Evolutionary conservation across 1,140 invertebrate genomes (phyloP), one percentile per base, ranked within the genome.

Genomic region (Portunus trituberculatus): DNA sequence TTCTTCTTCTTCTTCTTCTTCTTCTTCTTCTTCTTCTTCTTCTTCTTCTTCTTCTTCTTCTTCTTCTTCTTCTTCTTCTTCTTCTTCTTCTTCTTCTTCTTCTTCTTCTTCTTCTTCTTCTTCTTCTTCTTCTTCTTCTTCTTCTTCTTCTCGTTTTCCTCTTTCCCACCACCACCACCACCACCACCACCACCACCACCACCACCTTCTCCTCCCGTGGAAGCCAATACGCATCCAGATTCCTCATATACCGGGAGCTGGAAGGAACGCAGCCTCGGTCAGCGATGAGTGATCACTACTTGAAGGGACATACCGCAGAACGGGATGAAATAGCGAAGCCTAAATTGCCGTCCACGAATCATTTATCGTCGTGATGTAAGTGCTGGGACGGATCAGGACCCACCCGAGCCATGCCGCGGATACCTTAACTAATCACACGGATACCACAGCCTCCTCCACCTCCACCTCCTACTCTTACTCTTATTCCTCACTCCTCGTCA

Each of bases 401-500:
- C 67, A 20, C 12, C 46, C 46, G 46, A 59, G 46, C 89, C 89
- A 91, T 91, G 59, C 89, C 46, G 25, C 48, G 25, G 89, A 91
- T 91, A 91, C 89, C 89, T 45, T 59, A 91, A 91, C 48, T 91
- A 91, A 91, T 91, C 89, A 91, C 89, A 59, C 46, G 48, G 89
- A 91, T 91, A 59, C 89, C 89, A 59, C 46, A 46, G 12, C 32
- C 89, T 52, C 48, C n/a, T 46, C 46, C 48, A 29, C 25, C 67
- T n/a, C 20, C 67, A n/a, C 25, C 67, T n/a, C 25, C 20, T n/a
- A 76, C 67, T n/a, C 67, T n/a, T n/a, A n/a, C 67, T n/a, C 67
- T n/a, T 1, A 0, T 25, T 76, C 67, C 25, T 20, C 14, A 6
- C 48, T 52, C n/a, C 67, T 76, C 67, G 12, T 25, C 20, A 25